Evolutionary conservation across 2,113 vertebrate species (phyloP), one percentile per base, ranked within the genome.

Genomic region (Panurus biarmicus): DNA sequence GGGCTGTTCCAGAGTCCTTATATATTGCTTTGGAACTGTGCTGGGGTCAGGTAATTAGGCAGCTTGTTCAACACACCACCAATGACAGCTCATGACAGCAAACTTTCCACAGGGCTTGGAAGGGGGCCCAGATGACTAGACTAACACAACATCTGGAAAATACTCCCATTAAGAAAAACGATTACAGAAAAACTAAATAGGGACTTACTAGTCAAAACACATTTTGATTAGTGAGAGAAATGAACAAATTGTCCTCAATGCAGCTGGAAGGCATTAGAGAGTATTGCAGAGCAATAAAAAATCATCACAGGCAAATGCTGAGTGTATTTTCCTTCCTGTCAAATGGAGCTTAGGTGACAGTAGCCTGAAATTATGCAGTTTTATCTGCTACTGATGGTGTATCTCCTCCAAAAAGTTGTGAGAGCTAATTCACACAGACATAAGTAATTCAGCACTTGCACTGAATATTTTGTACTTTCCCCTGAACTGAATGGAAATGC

Each of bases 91-190:
- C 95, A 97, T 98, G 97, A 98, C 97, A 98, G 96, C 97, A 98
- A 97, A 96, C 93, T 98, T 98, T 98, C 97, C 98, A 98, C 97
- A 97, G 83, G 89, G 92, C 35, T 71, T 98, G 98, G 98, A 98
- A 95, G 66, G 61, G 62, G 60, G 94, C 97, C 98, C 96, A 69
- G 97, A 95, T 72, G 95, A 97, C 98, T 95, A 97, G 98, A 95
- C 97, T 97, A 97, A 71, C 77, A 93, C 95, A 98, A 98, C 97
- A 98, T 98, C 97, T 98, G 98, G 97, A 97, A 98, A 98, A 98
- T 94, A 98, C 97, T 97, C 96, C 95, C 96, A 97, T 98, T 98
- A 98, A 97, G 96, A 97, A 97, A 98, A 98, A 96, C 64, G 77
- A 98, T 97, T 97, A 95, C 97, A 96, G 96, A 97, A 97, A 92